Conservation (phyloP, 30 jellyfish, hydroid and myxozoan species). For the Clytia hemisphaerica region DNA sequence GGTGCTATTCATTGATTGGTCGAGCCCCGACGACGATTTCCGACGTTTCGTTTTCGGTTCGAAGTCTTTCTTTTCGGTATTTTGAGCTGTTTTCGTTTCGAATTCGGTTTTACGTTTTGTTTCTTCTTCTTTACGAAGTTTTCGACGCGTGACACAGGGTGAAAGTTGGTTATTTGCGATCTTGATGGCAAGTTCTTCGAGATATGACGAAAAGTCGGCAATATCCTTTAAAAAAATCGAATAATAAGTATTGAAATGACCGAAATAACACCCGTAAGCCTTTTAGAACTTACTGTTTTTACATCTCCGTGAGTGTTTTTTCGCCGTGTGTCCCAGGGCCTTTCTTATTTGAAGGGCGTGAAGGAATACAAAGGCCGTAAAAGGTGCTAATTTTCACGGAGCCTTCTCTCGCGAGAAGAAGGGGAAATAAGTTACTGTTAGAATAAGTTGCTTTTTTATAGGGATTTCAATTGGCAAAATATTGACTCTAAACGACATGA, state of each 20-base stretch:
- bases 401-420: too few relatives aligned
- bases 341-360: too few relatives aligned
- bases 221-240: constrained; percentile 3
- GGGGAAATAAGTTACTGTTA: too few relatives aligned
- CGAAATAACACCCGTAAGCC: not conserved
- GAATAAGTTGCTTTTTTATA: too few relatives aligned
- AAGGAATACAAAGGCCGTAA: too few relatives aligned
- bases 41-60: not conserved
- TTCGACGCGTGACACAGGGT: not conserved
- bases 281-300: too few relatives aligned
- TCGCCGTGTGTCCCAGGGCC: too few relatives aligned
- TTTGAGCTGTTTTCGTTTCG: not conserved
- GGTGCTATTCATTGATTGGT: not conserved
- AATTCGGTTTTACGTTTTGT: not conserved
- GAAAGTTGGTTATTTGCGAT: not conserved
- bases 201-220: not conserved
- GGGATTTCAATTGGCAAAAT: too few relatives aligned
- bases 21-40: constrained; percentile 3
- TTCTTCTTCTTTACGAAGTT: not conserved
- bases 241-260: not conserved
- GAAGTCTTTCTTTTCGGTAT: too few relatives aligned
- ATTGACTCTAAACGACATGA: too few relatives aligned
- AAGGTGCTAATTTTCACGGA: too few relatives aligned
- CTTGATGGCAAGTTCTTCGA: not conserved
- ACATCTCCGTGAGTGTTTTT: too few relatives aligned